Evolutionary conservation across 2,113 vertebrate genomes (phyloP).

Genomic region (Aix galericulata): DNA sequence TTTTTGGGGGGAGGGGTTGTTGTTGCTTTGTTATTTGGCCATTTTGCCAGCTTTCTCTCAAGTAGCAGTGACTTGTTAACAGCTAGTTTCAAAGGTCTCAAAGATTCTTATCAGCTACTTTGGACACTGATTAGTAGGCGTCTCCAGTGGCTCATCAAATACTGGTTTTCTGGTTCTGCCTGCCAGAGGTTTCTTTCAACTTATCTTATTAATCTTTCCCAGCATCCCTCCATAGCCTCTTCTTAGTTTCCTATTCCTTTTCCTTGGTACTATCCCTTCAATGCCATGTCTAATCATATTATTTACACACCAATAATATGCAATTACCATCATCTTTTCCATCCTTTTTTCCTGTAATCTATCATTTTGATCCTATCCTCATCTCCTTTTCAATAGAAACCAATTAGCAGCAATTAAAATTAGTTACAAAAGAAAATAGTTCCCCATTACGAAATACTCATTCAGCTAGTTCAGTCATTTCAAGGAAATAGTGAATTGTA

Average conservation of each 20-base stretch:
- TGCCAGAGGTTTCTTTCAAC: background rate
- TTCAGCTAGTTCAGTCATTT: background rate
- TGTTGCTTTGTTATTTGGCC: background rate
- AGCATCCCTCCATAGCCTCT: rapidly evolving
- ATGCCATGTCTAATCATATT: background rate
- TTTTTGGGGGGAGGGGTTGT: too few relatives aligned
- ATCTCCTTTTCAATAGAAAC: background rate
- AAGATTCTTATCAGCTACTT: background rate
- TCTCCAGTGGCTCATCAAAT: background rate
- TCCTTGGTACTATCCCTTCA: background rate
- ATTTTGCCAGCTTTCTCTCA: background rate
- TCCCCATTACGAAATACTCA: background rate
- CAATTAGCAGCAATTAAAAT: conserved; percentile 26
- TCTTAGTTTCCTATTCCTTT: background rate
- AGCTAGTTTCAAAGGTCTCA: background rate
- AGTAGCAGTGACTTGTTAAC: background rate
- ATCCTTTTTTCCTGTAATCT: background rate
- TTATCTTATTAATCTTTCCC: background rate
- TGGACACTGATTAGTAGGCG: background rate
- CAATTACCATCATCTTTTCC: background rate
- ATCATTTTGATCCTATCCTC: background rate
- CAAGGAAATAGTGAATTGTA: background rate
- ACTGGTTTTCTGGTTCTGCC: background rate
- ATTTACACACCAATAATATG: background rate
- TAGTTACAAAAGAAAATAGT: conserved; percentile 1